phyloP scores from a whole-genome alignment of 1,140 invertebrate species.

The Nasonia giraulti region DNA sequence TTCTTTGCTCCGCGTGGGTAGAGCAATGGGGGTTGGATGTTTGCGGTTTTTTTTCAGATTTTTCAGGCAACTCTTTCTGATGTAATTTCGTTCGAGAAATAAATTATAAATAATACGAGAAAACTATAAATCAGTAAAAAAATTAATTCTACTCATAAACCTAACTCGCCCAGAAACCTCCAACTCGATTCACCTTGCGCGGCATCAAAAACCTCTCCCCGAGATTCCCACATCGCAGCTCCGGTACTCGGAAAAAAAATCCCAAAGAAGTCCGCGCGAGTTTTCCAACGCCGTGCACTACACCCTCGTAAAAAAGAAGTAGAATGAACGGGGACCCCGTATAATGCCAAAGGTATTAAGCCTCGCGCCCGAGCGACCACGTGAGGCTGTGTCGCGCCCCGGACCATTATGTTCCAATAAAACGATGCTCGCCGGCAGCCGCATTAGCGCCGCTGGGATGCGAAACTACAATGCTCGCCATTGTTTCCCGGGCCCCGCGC shows the following conservation, averaged over 20 bases:
- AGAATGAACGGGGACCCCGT: not conserved
- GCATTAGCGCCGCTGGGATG: constrained; percentile 45
- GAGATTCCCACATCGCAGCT: not conserved
- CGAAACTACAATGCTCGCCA: constrained; percentile 55
- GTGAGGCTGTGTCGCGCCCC: not conserved
- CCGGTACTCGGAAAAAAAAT: not conserved
- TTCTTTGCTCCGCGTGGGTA: not conserved
- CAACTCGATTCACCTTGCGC: not conserved
- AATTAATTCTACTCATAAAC: not conserved
- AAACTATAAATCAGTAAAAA: too few species aligned
- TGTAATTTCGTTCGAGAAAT: too few species aligned
- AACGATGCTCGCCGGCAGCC: constrained; percentile 22
- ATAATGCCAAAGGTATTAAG: constrained; percentile 14
- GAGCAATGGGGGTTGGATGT: too few species aligned
- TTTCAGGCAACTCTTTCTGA: not conserved
- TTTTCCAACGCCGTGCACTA: not conserved
- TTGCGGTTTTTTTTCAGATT: not conserved
- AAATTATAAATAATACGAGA: too few species aligned
- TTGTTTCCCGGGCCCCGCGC: constrained; percentile 55
- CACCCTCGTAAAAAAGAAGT: not conserved
- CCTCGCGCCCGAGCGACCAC: constrained; percentile 17
- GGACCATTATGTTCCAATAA: constrained; percentile 45
- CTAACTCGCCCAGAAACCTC: not conserved
- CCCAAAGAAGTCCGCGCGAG: not conserved
- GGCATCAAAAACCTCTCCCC: not conserved